A percentile compares a stretch with the other conserved stretches of the same genome.
Evolutionary conservation across 1,140 invertebrate genomes (phyloP).

Genomic region (Adelges cooleyi): DNA sequence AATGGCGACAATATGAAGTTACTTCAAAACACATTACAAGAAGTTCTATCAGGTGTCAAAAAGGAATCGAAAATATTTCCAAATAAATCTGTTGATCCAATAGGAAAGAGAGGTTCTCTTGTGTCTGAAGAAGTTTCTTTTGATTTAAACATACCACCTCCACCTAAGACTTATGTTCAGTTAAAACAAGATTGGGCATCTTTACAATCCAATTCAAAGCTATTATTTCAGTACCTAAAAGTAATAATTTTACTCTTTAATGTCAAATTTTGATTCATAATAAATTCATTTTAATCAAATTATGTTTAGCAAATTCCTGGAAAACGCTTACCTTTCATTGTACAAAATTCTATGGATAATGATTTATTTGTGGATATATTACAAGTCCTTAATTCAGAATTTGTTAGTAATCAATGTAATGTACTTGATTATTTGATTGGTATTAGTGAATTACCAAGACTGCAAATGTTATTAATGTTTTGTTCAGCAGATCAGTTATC

Average conservation of each 20-base stretch:
- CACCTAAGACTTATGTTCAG: conserved; percentile 46
- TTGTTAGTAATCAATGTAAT: conserved; percentile 6
- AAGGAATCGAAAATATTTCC: conserved; percentile 26
- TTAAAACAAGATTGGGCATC: conserved; percentile 46
- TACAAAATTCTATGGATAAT: conserved; percentile 49
- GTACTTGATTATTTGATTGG: conserved; percentile 12
- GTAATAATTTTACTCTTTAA: conserved; percentile 34
- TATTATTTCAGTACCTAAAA: conserved; percentile 40
- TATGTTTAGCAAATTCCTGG: conserved; percentile 45
- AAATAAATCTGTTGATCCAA: conserved; percentile 7
- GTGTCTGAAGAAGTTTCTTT: conserved; percentile 30
- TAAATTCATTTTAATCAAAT: conserved; percentile 35
- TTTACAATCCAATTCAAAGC: conserved; percentile 34
- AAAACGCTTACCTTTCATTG: conserved; percentile 43
- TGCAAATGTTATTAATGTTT: conserved; percentile 21
- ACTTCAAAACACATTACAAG: conserved; percentile 12
- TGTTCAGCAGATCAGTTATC: conserved; percentile 4
- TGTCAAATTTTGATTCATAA: conserved; percentile 32
- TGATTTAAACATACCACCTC: conserved; percentile 36
- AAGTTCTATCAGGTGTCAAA: conserved; percentile 12
- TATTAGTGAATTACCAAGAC: conserved; percentile 13
- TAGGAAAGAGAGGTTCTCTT: conserved; percentile 30
- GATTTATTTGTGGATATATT: conserved; percentile 47
- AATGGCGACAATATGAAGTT: conserved; percentile 29
- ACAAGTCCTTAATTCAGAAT: conserved; percentile 37